Evolutionary conservation across 2,888 invertebrate genomes (phyloP).

Genomic region (Tholera decimalis): DNA sequence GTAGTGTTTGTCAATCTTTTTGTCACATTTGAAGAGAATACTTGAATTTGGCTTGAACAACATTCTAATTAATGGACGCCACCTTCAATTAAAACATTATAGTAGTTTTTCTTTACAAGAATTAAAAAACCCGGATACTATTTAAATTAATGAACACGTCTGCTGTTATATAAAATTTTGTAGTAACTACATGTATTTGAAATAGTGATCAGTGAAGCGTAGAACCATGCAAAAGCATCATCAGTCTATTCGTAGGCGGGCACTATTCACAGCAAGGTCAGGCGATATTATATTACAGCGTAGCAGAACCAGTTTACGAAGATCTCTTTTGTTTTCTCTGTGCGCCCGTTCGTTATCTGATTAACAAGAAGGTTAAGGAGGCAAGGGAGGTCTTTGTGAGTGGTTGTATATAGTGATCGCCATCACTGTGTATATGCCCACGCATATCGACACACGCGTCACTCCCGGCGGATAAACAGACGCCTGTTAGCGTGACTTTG

Average conservation of each 20-base stretch:
- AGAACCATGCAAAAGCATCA: slow-evolving; percentile 71
- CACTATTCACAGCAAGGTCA: slow-evolving; percentile 90
- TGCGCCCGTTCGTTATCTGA: slow-evolving; percentile 50
- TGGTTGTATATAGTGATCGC: slow-evolving; percentile 75
- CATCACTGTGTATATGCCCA: slow-evolving; percentile 78
- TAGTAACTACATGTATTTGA: slow-evolving; percentile 58
- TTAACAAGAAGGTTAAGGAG: slow-evolving; percentile 55
- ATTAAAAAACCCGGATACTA: slow-evolving; percentile 34
- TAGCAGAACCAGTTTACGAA: slow-evolving; percentile 69
- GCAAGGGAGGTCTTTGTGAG: slow-evolving; percentile 69
- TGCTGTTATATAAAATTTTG: slow-evolving; percentile 42
- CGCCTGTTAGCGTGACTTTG: slow-evolving; percentile 61
- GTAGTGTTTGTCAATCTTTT: slow-evolving; percentile 42
- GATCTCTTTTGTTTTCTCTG: slow-evolving; percentile 62
- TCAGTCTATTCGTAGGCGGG: slow-evolving; percentile 83
- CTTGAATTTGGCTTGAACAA: slow-evolving; percentile 29
- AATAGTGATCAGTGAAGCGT: slow-evolving; percentile 67
- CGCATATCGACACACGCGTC: slow-evolving; percentile 82
- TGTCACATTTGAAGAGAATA: slow-evolving; percentile 24
- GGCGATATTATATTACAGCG: slow-evolving; percentile 88
- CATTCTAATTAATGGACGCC: slow-evolving; percentile 40
- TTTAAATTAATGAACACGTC: slow-evolving; percentile 39
- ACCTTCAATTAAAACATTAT: slow-evolving; percentile 37
- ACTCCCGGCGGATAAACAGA: slow-evolving; percentile 76
- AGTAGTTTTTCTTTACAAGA: slow-evolving; percentile 15